Base-by-base conservation (phyloP, 2,888 invertebrate genomes). In the Polyommatus icarus region DNA sequence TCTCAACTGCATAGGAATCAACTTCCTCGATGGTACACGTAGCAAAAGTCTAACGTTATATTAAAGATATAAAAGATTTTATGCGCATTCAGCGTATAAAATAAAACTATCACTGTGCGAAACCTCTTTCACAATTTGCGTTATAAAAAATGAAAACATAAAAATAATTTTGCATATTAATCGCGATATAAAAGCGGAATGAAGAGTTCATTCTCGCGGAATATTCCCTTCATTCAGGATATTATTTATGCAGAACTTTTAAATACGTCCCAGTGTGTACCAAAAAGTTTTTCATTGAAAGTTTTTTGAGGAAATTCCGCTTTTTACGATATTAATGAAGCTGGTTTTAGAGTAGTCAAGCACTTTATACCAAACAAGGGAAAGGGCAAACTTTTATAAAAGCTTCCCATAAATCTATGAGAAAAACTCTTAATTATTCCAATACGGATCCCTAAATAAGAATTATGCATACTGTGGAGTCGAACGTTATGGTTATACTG, bases 211-310 rank as follows among this genome's bases (percentile, higher is more conserved):
- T 8, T 24, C 29, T 71, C 32, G 40, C 20, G 10, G 36, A 40
- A 20, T 40, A 72, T 72, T 72, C 40, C 10, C 72, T 40, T 20
- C 40, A 40, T 40, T 36, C 71, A 40, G 71, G n/a, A 67, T 72
- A 72, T 75, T 75, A 75, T 75, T 75, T 75, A 24, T 15, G 75
- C 75, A 75, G 29, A 75, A 54, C 54, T 75, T 75, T 54, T 54
- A 54, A 75, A 75, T 75, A 54, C 75, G 75, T 40, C 75, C 24
- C 75, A 29, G 50, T 75, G 75, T 75, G 73, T 46, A 73, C 46
- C 15, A 50, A 54, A 73, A 75, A 75, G 75, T 54, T 75, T 73
- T 50, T 50, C 54, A 54, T 54, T 75, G 18, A 75, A 54, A 75
- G 75, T 75, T 40, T 71, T 54, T 50, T 24, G 50, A 7, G 40